Evolutionary conservation across 2,113 vertebrate species (phyloP).

Genomic region (Nycticebus coucang): DNA sequence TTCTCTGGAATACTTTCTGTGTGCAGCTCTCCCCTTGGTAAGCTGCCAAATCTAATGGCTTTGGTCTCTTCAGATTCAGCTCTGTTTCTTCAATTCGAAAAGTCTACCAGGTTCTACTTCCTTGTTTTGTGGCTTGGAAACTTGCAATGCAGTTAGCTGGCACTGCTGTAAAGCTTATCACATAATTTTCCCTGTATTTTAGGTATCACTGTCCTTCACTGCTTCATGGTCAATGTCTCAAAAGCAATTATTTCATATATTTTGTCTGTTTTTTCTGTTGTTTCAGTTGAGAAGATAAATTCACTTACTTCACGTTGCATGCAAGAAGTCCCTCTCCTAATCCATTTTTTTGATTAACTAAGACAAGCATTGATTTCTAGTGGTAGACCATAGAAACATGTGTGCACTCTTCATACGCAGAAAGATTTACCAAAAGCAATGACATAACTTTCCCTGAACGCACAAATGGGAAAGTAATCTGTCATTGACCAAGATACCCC

Average conservation of each 20-base stretch:
- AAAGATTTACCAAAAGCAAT: background rate
- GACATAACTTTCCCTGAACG: background rate
- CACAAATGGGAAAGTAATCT: background rate
- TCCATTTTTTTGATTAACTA: background rate
- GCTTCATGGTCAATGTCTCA: background rate
- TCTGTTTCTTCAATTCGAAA: background rate
- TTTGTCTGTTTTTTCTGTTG: background rate
- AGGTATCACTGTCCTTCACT: background rate
- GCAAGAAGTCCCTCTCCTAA: background rate
- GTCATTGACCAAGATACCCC: background rate
- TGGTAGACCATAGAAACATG: background rate
- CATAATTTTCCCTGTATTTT: background rate
- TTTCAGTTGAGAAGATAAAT: background rate
- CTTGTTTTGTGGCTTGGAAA: background rate
- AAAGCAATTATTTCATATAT: background rate
- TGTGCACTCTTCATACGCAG: background rate
- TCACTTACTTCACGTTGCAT: background rate
- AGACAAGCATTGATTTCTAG: background rate
- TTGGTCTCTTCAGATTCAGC: background rate
- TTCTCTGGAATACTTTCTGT: background rate
- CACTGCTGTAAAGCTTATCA: background rate
- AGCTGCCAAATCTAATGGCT: background rate
- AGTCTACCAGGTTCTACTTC: background rate
- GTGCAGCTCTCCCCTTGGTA: background rate
- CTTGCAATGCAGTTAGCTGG: background rate